A percentile compares a stretch with the other conserved stretches of the same genome.
phyloP scores from a whole-genome alignment of 2,797 vertebrate species.

The Cacajao melanocephalus region DNA sequence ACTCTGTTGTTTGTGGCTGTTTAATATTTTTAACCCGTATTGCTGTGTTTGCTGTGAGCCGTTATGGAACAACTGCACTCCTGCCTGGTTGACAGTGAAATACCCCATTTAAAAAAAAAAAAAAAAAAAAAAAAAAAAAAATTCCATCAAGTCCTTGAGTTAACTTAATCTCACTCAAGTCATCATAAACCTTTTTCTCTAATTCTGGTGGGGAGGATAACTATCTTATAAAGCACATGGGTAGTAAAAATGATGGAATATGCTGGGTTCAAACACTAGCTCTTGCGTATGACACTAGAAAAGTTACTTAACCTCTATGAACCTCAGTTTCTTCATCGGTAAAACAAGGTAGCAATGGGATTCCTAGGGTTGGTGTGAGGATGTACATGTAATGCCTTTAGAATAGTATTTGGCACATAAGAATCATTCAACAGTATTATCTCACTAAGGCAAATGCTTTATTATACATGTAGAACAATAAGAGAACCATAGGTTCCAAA shows the following conservation, averaged over 20 bases:
- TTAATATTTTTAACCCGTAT: no score
- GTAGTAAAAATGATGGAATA: background rate
- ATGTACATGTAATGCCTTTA: background rate
- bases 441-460: constrained; percentile 23
- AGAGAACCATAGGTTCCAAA: background rate
- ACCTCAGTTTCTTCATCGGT: background rate
- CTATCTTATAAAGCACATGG: background rate
- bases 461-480: constrained; percentile 17
- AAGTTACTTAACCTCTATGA: constrained; percentile 6
- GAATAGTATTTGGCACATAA: background rate
- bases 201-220: constrained; percentile 19
- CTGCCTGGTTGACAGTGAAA: no score
- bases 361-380: background rate
- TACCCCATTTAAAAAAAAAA: no score
- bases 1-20: no score
- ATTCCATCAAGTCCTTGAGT: background rate
- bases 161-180: constrained; percentile 44
- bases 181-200: background rate
- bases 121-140: background rate
- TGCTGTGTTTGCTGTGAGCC: no score
- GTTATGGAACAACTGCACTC: no score
- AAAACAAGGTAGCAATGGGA: background rate
- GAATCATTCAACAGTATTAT: constrained; percentile 11
- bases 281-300: background rate
- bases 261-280: constrained; percentile 11